Base-by-base conservation (phyloP, 2,888 invertebrate genomes). In the Caenorhabditis wallacei region DNA sequence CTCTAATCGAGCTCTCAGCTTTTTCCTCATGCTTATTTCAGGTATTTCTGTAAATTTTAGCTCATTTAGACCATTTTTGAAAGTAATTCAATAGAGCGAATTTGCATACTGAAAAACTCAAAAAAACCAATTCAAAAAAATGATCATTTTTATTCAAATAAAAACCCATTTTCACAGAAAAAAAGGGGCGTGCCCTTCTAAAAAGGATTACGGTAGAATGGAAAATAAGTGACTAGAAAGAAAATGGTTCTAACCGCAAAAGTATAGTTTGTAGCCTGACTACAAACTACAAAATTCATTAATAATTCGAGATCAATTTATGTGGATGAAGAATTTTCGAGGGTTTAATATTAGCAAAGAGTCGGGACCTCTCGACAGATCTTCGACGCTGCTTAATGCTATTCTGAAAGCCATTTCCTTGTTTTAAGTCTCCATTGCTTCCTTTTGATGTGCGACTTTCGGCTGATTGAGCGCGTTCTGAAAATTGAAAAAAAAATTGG, bases 391-490 rank as follows among this genome's bases (percentile, higher is more conserved):
- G 88, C 53, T 89, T 87, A n/a, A 79, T 70, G 20, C 35, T 40
- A 13, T 22, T 69, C 18, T n/a, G 81, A 22, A 24, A 72, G 64
- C 69, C 57, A 24, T 70, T 61, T 2, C 66, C 70, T 22, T 78
- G 79, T 11, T 70, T 75, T 56, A 54, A 64, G 5, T 72, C 63
- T 8, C 70, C 40, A 43, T 76, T 66, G n/a, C 66, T 51, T 20
- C 79, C 74, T 51, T 83, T 86, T 10, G 85, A 87, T 0, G 80
- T 66, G 10, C 87, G 84, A 61, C 84, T 84, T 59, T 90, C 90
- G 13, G 88, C 89, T 24, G 88, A 89, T 74, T 88, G 87, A 4
- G 89, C 89, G 4, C 89, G 75, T 72, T 89, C 89, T 89, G 56
- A 61, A 66, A 64, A 53, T 20, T 1, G 37, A 37, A 51, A 53